phyloP scores from a whole-genome alignment of 1,140 invertebrate species.

The Olivierus martensii region DNA sequence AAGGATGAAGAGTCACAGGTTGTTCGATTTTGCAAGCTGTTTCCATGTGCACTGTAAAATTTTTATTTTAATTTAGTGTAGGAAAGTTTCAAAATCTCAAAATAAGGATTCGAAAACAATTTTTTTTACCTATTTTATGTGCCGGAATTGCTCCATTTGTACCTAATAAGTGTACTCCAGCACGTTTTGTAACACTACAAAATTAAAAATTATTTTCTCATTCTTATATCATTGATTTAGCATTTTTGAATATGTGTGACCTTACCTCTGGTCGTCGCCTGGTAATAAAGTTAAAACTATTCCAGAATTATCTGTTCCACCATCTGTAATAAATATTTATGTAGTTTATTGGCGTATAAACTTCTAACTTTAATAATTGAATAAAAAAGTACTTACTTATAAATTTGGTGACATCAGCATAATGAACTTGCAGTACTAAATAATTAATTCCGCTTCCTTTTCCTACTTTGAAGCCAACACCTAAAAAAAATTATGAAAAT shows the following conservation, averaged over 20 bases:
- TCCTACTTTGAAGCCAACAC: conserved; percentile 40
- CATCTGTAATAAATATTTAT: conserved; percentile 7
- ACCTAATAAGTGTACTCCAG: conserved; percentile 72
- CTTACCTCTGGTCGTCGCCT: conserved; percentile 13
- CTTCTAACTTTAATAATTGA: no score
- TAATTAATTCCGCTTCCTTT: conserved; percentile 35
- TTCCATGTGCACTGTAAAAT: conserved; percentile 59
- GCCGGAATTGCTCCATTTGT: conserved; percentile 45
- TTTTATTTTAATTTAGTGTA: neutral
- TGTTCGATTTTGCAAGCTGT: conserved; percentile 65
- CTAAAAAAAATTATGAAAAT: conserved; percentile 28
- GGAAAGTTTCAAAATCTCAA: no score
- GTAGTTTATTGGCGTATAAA: no score
- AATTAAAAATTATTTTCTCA: no score
- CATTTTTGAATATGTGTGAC: no score
- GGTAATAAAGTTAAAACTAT: conserved; percentile 17
- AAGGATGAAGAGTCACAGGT: conserved; percentile 74
- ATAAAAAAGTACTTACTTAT: conserved; percentile 35
- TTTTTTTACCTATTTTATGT: no score
- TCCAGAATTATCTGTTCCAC: conserved; percentile 20
- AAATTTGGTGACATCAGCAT: conserved; percentile 56
- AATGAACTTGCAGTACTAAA: conserved; percentile 80
- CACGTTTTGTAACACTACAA: conserved; percentile 48
- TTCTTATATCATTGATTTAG: no score
- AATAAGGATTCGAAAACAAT: no score